These are phyloP conservation scores for Uropsilus gracilis DNA, from an alignment of 2,113 vertebrate genomes.

Conservation along the genomic window DNA sequence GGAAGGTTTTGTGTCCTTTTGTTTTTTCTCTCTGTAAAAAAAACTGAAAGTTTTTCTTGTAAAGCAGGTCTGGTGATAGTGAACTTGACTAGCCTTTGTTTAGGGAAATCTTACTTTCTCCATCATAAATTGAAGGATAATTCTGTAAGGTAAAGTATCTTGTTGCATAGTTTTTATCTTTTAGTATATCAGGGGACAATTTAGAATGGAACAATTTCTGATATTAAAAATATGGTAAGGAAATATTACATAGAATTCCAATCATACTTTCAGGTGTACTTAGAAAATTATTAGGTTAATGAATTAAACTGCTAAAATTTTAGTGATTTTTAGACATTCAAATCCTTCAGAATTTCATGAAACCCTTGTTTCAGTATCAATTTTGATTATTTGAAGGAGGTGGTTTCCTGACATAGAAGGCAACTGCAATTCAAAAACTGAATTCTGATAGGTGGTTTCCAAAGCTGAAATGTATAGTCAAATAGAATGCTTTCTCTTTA, in stretches of 20 bases:
- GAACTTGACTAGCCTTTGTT: too few species aligned
- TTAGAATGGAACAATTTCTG: not conserved
- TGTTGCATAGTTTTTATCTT: too few species aligned
- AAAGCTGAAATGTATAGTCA: not conserved
- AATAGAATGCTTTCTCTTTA: not conserved
- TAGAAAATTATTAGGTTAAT: not conserved
- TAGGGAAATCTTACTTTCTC: too few species aligned
- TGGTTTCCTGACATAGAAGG: not conserved
- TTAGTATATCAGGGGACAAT: not conserved
- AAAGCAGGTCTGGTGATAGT: too few species aligned
- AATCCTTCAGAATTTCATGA: not conserved
- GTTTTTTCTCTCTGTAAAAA: too few species aligned
- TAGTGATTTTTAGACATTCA: constrained; percentile 16
- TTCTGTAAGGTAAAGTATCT: too few species aligned
- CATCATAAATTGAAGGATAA: too few species aligned
- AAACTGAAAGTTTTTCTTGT: too few species aligned
- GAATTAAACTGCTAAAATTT: constrained; percentile 40
- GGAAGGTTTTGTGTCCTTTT: too few species aligned
- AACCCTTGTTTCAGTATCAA: constrained; percentile 31
- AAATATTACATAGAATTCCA: not conserved
- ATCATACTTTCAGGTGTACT: not conserved
- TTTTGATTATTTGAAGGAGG: constrained; percentile 45
- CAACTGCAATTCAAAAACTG: not conserved
- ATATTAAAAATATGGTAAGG: constrained; percentile 1
- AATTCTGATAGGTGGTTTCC: not conserved